Evolutionary conservation across 1,140 invertebrate genomes (phyloP).

Genomic region (Elymnias hypermnestra): DNA sequence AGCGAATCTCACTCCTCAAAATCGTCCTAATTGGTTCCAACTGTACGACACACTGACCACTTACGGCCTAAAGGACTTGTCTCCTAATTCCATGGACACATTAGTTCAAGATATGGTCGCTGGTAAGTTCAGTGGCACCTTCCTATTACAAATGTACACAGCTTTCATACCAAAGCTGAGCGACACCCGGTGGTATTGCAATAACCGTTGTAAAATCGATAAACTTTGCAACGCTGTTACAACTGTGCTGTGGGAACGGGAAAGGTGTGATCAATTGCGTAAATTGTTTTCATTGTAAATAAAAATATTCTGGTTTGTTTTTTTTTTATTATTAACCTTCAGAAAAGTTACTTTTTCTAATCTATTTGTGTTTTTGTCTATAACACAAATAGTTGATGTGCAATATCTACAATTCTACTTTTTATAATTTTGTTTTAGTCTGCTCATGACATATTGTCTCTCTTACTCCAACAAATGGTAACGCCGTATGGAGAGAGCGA

Average conservation of each 20-base stretch:
- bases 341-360: too few relatives aligned
- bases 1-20: constrained; percentile 79
- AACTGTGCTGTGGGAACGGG: constrained; percentile 74
- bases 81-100: constrained; percentile 63
- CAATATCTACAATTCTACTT: too few relatives aligned
- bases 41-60: constrained; percentile 82
- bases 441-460: too few relatives aligned
- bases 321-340: too few relatives aligned
- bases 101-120: constrained; percentile 75
- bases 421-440: too few relatives aligned
- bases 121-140: too few relatives aligned
- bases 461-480: too few relatives aligned
- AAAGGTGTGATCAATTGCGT: constrained; percentile 75
- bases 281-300: constrained; percentile 29
- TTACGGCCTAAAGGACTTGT: constrained; percentile 76
- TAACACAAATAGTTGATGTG: too few relatives aligned
- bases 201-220: constrained; percentile 76
- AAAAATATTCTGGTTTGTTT: too few relatives aligned
- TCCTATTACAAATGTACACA: too few relatives aligned
- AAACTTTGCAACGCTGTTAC: constrained; percentile 77
- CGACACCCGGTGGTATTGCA: constrained; percentile 71
- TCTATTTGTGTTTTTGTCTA: too few relatives aligned
- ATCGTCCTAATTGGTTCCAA: constrained; percentile 79
- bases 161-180: constrained; percentile 73
- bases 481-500: too few relatives aligned